phyloP scores from a whole-genome alignment of 1,140 invertebrate species.

The Conopomorpha cramerella region DNA sequence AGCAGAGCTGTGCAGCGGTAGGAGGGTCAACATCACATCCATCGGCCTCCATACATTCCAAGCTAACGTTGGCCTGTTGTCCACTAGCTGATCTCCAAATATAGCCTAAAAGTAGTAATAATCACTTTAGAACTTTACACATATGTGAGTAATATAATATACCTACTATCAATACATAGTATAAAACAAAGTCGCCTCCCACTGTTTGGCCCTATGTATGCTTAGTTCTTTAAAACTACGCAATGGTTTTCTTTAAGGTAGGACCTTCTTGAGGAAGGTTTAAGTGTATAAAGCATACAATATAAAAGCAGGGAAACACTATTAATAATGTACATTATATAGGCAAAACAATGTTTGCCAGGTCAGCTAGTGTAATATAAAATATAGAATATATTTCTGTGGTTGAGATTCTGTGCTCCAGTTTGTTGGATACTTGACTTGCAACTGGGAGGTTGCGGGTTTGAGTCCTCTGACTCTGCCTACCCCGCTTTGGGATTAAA shows the following conservation, averaged over 20 bases:
- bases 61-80: slow-evolving; percentile 57
- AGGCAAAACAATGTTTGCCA: too few species aligned
- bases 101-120: slow-evolving; percentile 61
- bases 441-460: too few species aligned
- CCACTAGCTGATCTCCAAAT: slow-evolving; percentile 64
- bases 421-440: too few species aligned
- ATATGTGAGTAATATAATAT: neutral
- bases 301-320: too few species aligned
- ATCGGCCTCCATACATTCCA: slow-evolving; percentile 68
- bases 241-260: neutral
- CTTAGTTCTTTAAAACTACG: neutral
- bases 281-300: too few species aligned
- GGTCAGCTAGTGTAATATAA: too few species aligned
- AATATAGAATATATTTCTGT: too few species aligned
- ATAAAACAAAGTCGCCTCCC: neutral
- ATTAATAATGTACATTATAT: too few species aligned
- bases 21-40: slow-evolving; percentile 68
- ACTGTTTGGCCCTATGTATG: neutral
- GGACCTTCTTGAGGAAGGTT: neutral
- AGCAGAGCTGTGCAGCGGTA: slow-evolving; percentile 68
- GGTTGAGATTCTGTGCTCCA: too few species aligned
- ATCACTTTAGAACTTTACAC: neutral
- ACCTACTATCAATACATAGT: neutral
- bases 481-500: too few species aligned
- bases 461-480: too few species aligned